Evolutionary conservation across 1,140 invertebrate species (phyloP).

Genomic region (Listronotus bonariensis): DNA sequence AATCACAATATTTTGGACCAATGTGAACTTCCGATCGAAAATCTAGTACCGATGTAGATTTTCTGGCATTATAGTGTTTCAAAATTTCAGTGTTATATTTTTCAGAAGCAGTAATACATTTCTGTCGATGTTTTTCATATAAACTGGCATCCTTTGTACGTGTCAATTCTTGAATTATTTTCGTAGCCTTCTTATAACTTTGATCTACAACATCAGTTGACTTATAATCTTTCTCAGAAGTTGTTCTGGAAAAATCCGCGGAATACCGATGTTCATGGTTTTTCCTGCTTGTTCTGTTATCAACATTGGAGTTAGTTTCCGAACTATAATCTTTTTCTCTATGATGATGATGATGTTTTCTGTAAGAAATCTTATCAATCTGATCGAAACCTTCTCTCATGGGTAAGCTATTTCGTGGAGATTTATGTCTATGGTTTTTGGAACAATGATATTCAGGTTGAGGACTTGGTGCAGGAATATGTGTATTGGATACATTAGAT

Average conservation of each 20-base stretch:
- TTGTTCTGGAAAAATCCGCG: slow-evolving; percentile 37
- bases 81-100: slow-evolving; percentile 53
- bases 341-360: slow-evolving; percentile 49
- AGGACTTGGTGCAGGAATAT: slow-evolving; percentile 52
- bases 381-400: slow-evolving; percentile 53
- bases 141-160: slow-evolving; percentile 47
- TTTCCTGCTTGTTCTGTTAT: slow-evolving; percentile 40
- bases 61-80: slow-evolving; percentile 52
- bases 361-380: slow-evolving; percentile 42
- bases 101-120: slow-evolving; percentile 53
- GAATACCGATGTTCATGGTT: slow-evolving; percentile 40
- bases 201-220: slow-evolving; percentile 48
- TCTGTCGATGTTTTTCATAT: slow-evolving; percentile 51
- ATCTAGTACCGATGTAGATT: slow-evolving; percentile 53
- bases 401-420: slow-evolving; percentile 46
- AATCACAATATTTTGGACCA: slow-evolving; percentile 48
- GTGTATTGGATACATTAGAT: slow-evolving; percentile 59
- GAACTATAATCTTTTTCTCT: slow-evolving; percentile 59
- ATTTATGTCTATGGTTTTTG: slow-evolving; percentile 51
- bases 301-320: slow-evolving; percentile 61
- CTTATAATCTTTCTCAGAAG: slow-evolving; percentile 41
- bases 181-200: slow-evolving; percentile 54
- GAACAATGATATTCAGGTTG: slow-evolving; percentile 48
- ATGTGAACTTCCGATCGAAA: slow-evolving; percentile 53
- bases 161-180: slow-evolving; percentile 53